Conservation (phyloP, 2,113 vertebrate species). For the Aegithalos caudatus region DNA sequence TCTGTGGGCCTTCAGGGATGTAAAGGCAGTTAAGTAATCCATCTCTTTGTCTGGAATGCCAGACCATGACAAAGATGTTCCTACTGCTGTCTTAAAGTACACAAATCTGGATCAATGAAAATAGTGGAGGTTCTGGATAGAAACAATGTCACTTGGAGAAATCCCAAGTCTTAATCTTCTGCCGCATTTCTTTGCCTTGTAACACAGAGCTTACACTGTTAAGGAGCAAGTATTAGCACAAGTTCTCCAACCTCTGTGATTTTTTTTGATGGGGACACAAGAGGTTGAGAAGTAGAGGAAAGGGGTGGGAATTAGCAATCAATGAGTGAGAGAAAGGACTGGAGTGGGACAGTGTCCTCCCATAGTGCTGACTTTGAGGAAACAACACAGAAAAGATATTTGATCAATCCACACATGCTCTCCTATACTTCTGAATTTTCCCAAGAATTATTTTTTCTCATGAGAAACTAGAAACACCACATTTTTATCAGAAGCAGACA, state of each 20-base stretch:
- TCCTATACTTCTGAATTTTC: background rate
- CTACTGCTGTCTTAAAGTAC: background rate
- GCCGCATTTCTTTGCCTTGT: background rate
- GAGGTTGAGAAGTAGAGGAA: background rate
- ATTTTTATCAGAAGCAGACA: background rate
- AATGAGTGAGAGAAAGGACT: background rate
- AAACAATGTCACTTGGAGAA: background rate
- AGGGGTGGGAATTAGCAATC: background rate
- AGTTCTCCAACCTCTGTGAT: background rate
- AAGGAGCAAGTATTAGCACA: background rate
- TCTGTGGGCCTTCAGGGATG: background rate
- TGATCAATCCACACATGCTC: fast-evolving
- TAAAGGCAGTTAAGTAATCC: background rate
- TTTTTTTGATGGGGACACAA: background rate
- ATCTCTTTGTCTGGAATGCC: background rate
- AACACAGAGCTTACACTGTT: fast-evolving
- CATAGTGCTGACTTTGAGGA: background rate
- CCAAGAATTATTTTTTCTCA: background rate
- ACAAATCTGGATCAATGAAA: background rate
- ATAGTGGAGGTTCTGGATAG: background rate
- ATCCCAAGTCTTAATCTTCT: background rate
- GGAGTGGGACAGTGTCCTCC: background rate
- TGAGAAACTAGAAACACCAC: background rate
- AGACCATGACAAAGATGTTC: background rate
- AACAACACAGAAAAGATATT: background rate